Evolutionary conservation across 2,113 vertebrate genomes (phyloP), one percentile per base, ranked within the genome.

Genomic region (Epinephelus moara): DNA sequence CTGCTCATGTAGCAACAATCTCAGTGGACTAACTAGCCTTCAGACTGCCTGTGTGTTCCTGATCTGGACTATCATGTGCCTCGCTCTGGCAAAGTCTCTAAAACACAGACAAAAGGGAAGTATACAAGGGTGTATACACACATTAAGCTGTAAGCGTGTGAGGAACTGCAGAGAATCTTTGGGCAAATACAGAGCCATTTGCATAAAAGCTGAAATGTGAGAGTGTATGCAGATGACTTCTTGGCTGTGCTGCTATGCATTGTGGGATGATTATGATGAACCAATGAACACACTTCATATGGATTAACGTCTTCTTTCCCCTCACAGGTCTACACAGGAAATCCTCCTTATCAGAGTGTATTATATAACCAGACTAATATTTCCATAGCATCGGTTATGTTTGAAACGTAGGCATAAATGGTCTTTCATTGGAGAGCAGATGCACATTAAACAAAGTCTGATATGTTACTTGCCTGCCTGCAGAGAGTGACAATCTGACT

Each of bases 201-300:
- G 87, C 82, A 87, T 88, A 76, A 85, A 90, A 86, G 92, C 88
- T 71, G 77, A 82, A 79, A 80, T 69, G 52, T 82, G 47, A 72
- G 15, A 12, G 64, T 73, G 61, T 81, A 88, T 78, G 84, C 64
- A 78, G 75, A 87, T 81, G 78, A 86, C 49, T 82, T 75, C 64
- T 89, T 70, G 42, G 82, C 68, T 86, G 15, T 75, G 80, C 66
- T 81, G 85, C 86, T 81, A 73, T 78, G 84, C 82, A 74, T 49
- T 84, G 86, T 77, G 79, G 33, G 56, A 87, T 82, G 74, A 84
- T 75, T 55, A 84, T 79, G 78, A 77, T 75, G 69, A 86, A 80
- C 78, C 84, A 87, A 80, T 80, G 77, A 84, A 75, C 52, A 83
- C 68, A 78, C 37, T 81, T 69, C 18, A 25, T 75, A 62, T 53